Percentiles rank a stretch among this genome's conserved stretches.
Conservation (phyloP, 2,888 invertebrate genomes). For the Thereva unica region DNA sequence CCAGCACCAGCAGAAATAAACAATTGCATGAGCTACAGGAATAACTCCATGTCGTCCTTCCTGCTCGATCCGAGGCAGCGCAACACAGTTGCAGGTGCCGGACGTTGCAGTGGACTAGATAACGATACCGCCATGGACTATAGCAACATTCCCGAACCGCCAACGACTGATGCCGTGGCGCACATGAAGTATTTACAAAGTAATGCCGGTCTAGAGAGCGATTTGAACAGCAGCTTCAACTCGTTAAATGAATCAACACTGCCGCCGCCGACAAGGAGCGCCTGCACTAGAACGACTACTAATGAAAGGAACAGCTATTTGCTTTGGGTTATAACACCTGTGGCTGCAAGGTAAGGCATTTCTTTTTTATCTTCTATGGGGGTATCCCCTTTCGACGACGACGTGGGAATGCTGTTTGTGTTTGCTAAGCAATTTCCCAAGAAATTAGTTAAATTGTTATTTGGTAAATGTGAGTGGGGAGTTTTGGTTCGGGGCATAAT, state of each 20-base stretch:
- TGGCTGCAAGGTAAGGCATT: slow-evolving; percentile 56
- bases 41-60: slow-evolving; percentile 24
- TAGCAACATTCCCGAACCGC: slow-evolving; percentile 21
- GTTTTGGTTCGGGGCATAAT: too few relatives aligned
- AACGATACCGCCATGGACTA: slow-evolving; percentile 18
- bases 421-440: background rate
- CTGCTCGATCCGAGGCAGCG: slow-evolving; percentile 11
- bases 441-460: background rate
- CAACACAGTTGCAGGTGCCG: slow-evolving; percentile 4
- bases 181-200: slow-evolving; percentile 12
- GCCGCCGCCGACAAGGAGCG: slow-evolving; percentile 20
- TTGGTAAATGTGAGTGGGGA: background rate
- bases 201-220: slow-evolving; percentile 33
- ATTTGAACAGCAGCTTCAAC: slow-evolving; percentile 35
- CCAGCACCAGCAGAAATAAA: background rate
- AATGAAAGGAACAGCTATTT: slow-evolving; percentile 46
- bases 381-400: too few relatives aligned
- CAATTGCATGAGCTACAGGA: slow-evolving; percentile 14
- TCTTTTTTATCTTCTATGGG: slow-evolving; percentile 45
- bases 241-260: slow-evolving; percentile 11
- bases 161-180: slow-evolving; percentile 4
- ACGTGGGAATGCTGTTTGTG: too few relatives aligned
- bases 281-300: too few relatives aligned
- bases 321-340: slow-evolving; percentile 58
- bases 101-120: slow-evolving; percentile 10